Evolutionary conservation across 2,113 vertebrate genomes (phyloP).

Genomic region (Ophiodon elongatus): DNA sequence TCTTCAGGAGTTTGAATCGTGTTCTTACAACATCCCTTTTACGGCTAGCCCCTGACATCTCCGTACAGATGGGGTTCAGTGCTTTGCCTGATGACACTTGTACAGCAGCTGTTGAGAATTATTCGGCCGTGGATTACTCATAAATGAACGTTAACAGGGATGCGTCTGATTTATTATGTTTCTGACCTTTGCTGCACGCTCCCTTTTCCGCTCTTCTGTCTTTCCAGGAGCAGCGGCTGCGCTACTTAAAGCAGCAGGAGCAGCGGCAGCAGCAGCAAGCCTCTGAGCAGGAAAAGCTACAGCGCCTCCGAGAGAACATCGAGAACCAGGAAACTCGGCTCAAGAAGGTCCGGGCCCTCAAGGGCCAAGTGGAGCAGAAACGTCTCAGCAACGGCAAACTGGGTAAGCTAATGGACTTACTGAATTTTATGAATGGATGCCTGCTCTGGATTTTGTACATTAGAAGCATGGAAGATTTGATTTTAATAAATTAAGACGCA

Average conservation of each 20-base stretch:
- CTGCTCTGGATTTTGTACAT: background rate
- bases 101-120: background rate
- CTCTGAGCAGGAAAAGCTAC: conserved; percentile 94
- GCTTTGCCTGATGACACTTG: background rate
- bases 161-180: conserved; percentile 1
- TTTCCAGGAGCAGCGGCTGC: conserved; percentile 92
- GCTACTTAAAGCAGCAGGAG: conserved; percentile 93
- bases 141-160: background rate
- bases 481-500: background rate
- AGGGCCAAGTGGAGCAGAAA: conserved; percentile 97
- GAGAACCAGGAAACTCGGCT: conserved; percentile 96
- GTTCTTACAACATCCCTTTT: background rate
- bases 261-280: conserved; percentile 92
- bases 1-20: background rate
- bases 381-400: conserved; percentile 95
- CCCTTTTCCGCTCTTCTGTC: background rate
- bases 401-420: conserved; percentile 80
- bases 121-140: background rate
- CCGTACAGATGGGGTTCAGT: background rate
- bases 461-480: background rate
- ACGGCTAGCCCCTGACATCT: background rate
- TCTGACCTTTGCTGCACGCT: conserved; percentile 13
- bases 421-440: background rate
- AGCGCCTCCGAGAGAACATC: conserved; percentile 91
- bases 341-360: conserved; percentile 94